Evolutionary conservation across 2,113 vertebrate species (phyloP).

Genomic region (Colaptes auratus): DNA sequence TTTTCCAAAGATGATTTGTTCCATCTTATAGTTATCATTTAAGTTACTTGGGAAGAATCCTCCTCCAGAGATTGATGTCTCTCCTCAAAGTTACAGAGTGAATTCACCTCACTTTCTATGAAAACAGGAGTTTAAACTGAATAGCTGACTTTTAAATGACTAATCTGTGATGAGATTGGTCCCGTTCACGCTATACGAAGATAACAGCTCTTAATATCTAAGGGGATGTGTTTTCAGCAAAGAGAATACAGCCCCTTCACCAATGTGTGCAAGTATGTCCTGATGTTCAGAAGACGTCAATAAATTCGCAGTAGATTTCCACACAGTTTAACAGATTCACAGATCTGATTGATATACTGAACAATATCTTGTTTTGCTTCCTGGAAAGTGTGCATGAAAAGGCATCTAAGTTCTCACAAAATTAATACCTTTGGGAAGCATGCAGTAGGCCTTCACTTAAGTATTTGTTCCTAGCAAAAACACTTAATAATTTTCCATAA

Average conservation of each 20-base stretch:
- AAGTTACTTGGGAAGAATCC: background rate
- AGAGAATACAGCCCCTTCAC: background rate
- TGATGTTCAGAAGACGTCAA: background rate
- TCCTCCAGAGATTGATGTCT: background rate
- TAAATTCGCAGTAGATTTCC: background rate
- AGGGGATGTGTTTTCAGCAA: background rate
- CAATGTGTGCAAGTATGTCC: background rate
- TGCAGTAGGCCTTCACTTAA: background rate
- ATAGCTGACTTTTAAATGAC: background rate
- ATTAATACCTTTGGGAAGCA: background rate
- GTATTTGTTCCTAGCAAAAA: constrained; percentile 7
- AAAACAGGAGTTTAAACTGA: background rate
- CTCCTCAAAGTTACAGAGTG: background rate
- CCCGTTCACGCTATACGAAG: background rate
- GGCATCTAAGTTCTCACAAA: background rate
- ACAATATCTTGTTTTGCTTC: background rate
- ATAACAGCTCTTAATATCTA: background rate
- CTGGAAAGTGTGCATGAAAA: background rate
- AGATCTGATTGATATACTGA: background rate
- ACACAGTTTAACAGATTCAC: background rate
- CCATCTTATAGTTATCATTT: background rate
- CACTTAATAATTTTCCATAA: background rate
- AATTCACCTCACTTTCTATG: background rate
- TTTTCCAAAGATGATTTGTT: background rate
- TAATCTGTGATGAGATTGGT: background rate